phyloP scores from a whole-genome alignment of 2,888 invertebrate species.

The Spodoptera picta region DNA sequence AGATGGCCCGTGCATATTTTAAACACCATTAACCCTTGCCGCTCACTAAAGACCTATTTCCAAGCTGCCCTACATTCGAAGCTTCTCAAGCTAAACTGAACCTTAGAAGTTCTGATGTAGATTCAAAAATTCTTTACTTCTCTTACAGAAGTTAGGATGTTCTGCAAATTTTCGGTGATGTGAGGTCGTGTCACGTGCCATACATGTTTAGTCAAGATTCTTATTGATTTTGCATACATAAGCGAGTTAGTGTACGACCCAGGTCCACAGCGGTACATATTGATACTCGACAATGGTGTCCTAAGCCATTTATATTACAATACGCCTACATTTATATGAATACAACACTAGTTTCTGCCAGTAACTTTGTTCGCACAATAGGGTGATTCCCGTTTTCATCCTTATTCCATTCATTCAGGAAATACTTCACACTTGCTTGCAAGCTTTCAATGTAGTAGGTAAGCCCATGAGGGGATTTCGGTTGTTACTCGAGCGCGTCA shows the following conservation, averaged over 20 bases:
- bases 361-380: no score
- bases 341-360: no score
- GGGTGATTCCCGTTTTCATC: no score
- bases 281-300: no score
- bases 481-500: no score
- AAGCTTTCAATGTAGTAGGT: no score
- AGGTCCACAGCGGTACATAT: background rate
- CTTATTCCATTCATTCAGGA: no score
- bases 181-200: slow-evolving; percentile 12
- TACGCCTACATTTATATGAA: no score
- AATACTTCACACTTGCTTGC: no score
- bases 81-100: slow-evolving; percentile 2
- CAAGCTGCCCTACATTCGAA: slow-evolving; percentile 31
- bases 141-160: background rate
- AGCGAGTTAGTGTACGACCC: slow-evolving; percentile 6
- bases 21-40: slow-evolving; percentile 54
- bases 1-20: slow-evolving; percentile 56
- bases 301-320: no score
- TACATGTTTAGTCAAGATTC: slow-evolving; percentile 27
- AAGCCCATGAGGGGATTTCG: no score
- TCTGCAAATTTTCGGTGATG: slow-evolving; percentile 7
- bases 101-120: background rate
- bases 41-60: slow-evolving; percentile 41
- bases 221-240: slow-evolving; percentile 44
- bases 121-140: slow-evolving; percentile 8